Conservation (phyloP, 2,113 vertebrate genomes). For the Pangasianodon gigas region DNA sequence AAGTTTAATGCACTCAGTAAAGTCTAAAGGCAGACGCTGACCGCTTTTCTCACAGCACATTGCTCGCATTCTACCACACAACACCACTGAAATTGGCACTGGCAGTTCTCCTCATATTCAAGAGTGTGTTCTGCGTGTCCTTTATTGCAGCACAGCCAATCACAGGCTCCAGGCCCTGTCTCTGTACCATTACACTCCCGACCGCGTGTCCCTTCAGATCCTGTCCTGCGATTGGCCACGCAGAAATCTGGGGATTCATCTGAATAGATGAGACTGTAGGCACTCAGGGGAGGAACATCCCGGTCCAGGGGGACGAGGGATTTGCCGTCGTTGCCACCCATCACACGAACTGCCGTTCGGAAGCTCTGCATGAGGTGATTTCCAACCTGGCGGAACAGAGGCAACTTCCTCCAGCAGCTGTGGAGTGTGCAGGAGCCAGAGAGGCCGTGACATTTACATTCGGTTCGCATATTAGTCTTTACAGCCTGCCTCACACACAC, state of each 20-base stretch:
- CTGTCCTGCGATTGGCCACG: constrained; percentile 78
- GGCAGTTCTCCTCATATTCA: constrained; percentile 84
- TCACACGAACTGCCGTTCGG: constrained; percentile 83
- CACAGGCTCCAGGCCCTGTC: constrained; percentile 81
- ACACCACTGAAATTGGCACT: constrained; percentile 88
- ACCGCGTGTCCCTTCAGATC: constrained; percentile 81
- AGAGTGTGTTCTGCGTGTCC: constrained; percentile 81
- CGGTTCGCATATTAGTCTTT: constrained; percentile 81
- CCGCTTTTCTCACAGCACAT: constrained; percentile 80
- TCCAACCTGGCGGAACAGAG: constrained; percentile 84
- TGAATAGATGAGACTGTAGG: constrained; percentile 82
- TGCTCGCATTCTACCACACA: constrained; percentile 85
- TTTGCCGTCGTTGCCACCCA: constrained; percentile 86
- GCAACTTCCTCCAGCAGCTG: constrained; percentile 88
- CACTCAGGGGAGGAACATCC: constrained; percentile 70
- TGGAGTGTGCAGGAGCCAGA: constrained; percentile 84
- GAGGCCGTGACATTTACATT: constrained; percentile 88
- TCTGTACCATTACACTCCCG: constrained; percentile 82
- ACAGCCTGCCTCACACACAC: constrained; percentile 73
- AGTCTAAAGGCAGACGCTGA: constrained; percentile 67
- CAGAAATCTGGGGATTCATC: constrained; percentile 87
- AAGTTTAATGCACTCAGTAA: background rate
- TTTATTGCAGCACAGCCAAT: constrained; percentile 83
- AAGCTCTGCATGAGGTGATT: constrained; percentile 82
- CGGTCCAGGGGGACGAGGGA: constrained; percentile 78